phyloP scores from a whole-genome alignment of 2,888 invertebrate species.

The Sesamia inferens region DNA sequence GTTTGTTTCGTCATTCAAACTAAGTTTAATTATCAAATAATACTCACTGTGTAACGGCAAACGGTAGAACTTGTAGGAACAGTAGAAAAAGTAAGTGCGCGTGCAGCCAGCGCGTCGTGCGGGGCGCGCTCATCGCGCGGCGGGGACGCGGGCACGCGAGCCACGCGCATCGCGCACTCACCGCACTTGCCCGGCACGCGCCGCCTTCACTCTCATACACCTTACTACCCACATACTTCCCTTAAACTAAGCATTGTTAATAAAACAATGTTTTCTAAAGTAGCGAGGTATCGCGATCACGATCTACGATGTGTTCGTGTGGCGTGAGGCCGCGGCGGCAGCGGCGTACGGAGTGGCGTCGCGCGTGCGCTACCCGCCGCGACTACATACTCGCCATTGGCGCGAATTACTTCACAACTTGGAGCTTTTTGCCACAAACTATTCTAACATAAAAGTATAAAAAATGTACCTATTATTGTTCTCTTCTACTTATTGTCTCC shows the following conservation, averaged over 20 bases:
- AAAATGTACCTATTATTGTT: slow-evolving; percentile 39
- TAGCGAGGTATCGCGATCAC: slow-evolving; percentile 72
- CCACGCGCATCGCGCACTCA: slow-evolving; percentile 83
- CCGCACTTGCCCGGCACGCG: slow-evolving; percentile 65
- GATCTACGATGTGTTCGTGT: slow-evolving; percentile 66
- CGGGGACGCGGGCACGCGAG: slow-evolving; percentile 74
- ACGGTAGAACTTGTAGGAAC: slow-evolving; percentile 69
- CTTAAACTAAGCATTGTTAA: slow-evolving; percentile 44
- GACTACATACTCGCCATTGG: slow-evolving; percentile 63
- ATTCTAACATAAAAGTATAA: slow-evolving; percentile 39
- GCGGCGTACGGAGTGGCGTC: slow-evolving; percentile 82
- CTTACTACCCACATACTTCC: slow-evolving; percentile 46
- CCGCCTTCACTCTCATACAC: slow-evolving; percentile 53
- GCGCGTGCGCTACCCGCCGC: slow-evolving; percentile 84
- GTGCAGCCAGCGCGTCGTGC: slow-evolving; percentile 73
- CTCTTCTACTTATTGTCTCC: slow-evolving; percentile 10
- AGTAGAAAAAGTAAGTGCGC: slow-evolving; percentile 72
- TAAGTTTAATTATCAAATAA: slow-evolving; percentile 1
- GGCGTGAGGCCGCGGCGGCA: slow-evolving; percentile 80
- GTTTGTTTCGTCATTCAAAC: slow-evolving; percentile 10
- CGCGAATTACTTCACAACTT: slow-evolving; percentile 67
- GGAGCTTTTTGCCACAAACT: slow-evolving; percentile 58
- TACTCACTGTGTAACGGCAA: slow-evolving; percentile 83
- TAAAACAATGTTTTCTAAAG: slow-evolving; percentile 41
- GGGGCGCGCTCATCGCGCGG: slow-evolving; percentile 86